Evolutionary conservation across 2,888 invertebrate genomes (phyloP), one percentile per base, ranked within the genome.

Genomic region (Nyleta sp.): DNA sequence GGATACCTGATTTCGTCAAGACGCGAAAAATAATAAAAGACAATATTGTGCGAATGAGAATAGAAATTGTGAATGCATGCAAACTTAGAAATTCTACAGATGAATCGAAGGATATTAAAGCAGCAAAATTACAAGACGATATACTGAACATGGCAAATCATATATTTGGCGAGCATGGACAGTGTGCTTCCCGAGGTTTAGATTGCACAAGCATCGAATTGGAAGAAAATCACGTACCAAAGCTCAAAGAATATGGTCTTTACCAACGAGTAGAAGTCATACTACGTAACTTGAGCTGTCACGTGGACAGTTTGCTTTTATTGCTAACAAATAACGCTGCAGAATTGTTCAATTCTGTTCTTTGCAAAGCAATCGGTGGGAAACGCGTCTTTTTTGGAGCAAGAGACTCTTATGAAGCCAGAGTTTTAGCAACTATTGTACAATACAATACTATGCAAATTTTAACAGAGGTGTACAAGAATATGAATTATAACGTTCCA

Each of bases 271-370:
- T 74, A 2, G 13, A 44, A n/a, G 35, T 13, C 0, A 1, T 24
- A 2, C 17, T 60, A 2, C 15, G 24, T 17, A 7, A 22, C 20
- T 24, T 78, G 8, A 62, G 59, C 11, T 24, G 10, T 8, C 42
- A 60, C 18, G 33, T 48, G 5, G 13, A 46, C 24, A 73, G 73
- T 24, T 44, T 78, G 17, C 2, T 78, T 3, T 35, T 62, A n/a
- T 46, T 67, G 7, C 13, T 42, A 2, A 60, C 65, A 0, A 77
- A 64, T n/a, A 70, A n/a, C n/a, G n/a, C n/a, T n/a, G n/a, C n/a
- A n/a, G n/a, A n/a, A n/a, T n/a, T n/a, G n/a, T n/a, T n/a, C 7
- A 70, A 76, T 15, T 42, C 50, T 10, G 15, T 62, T 2, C 22
- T 76, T 5, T 62, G 57, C 18, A 70, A 64, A 42, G 17, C 20